Evolutionary conservation across 2,797 vertebrate genomes (phyloP).

Genomic region (Malurus leucopterus): DNA sequence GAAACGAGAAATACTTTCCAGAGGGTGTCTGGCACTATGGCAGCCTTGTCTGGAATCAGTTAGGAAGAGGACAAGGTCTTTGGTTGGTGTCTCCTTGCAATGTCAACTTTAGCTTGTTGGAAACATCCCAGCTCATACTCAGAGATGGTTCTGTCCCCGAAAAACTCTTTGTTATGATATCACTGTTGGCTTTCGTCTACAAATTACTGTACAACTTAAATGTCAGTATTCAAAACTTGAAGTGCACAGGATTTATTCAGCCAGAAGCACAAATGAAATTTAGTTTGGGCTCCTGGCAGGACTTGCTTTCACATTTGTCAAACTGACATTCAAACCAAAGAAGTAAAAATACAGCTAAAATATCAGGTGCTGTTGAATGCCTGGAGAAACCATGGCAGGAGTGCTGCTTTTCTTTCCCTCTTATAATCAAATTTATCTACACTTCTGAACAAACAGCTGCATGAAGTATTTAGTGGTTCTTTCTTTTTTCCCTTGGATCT

Average conservation of each 20-base stretch:
- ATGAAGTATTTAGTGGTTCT: not conserved
- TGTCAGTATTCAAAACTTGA: constrained; percentile 52
- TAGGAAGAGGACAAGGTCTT: constrained; percentile 22
- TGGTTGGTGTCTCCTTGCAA: not conserved
- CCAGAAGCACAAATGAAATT: constrained; percentile 60
- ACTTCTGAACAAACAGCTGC: constrained; percentile 3
- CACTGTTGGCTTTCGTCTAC: constrained; percentile 49
- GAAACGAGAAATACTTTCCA: not conserved
- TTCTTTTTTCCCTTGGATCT: constrained; percentile 7
- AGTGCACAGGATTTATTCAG: constrained; percentile 40
- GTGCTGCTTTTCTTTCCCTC: constrained; percentile 10
- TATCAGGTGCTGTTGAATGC: constrained; percentile 40
- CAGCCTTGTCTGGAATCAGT: constrained; percentile 36
- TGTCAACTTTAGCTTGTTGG: constrained; percentile 33
- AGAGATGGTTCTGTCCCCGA: constrained; percentile 48
- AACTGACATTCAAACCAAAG: constrained; percentile 52
- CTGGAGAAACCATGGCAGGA: constrained; percentile 13
- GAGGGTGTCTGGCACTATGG: not conserved
- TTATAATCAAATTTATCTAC: constrained; percentile 22
- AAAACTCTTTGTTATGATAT: constrained; percentile 56
- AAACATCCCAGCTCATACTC: constrained; percentile 21
- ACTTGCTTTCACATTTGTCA: constrained; percentile 58
- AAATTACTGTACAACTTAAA: constrained; percentile 54
- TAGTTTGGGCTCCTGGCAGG: constrained; percentile 54
- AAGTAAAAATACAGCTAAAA: constrained; percentile 46